A percentile compares a stretch with the other conserved stretches of the same genome.
Conservation (phyloP, 2,113 vertebrate species). For the Empidonax traillii region DNA sequence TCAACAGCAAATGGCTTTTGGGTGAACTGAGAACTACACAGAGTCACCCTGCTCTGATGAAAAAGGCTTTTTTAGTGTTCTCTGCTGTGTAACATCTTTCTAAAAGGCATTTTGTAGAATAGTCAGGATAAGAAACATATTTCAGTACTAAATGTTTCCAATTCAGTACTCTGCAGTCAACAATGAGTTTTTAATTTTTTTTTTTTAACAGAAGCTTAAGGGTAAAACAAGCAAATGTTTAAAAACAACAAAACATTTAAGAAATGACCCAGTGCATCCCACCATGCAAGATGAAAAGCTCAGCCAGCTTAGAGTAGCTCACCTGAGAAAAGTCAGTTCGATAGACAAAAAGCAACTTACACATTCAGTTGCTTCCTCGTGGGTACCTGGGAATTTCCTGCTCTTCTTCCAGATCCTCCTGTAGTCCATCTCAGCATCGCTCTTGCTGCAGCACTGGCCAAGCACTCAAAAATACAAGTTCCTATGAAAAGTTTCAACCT, state of each 20-base stretch:
- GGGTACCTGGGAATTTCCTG: neutral
- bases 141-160: neutral
- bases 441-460: neutral
- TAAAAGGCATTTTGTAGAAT: neutral
- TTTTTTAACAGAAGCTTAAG: neutral
- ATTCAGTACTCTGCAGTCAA: neutral
- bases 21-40: neutral
- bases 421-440: neutral
- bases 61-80: neutral
- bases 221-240: neutral
- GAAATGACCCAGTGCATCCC: neutral
- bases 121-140: neutral
- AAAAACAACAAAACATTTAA: neutral
- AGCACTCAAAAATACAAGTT: neutral
- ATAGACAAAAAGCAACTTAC: neutral
- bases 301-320: neutral
- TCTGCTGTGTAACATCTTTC: neutral
- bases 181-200: neutral
- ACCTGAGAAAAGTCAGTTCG: neutral
- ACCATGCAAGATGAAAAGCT: neutral
- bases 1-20: neutral
- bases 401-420: neutral
- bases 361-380: fast-evolving
- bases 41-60: neutral
- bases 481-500: neutral